Conservation (phyloP, 1,140 invertebrate genomes). For the Amphibalanus amphitrite region DNA sequence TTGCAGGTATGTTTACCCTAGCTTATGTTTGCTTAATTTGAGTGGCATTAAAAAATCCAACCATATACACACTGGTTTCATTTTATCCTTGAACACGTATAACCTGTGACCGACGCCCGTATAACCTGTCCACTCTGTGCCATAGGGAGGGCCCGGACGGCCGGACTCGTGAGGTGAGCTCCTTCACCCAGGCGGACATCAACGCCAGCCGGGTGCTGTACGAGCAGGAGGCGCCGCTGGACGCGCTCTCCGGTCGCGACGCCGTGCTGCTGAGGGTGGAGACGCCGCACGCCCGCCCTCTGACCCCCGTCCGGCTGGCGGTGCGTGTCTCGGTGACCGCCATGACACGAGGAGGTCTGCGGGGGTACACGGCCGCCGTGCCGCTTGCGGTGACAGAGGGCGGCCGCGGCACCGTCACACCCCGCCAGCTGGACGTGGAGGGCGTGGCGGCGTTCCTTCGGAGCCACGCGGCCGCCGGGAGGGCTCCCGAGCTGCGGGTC, state of each 20-base stretch:
- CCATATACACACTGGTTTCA: no score
- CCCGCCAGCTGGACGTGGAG: slow-evolving; percentile 46
- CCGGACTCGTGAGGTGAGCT: not conserved
- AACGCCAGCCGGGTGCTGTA: slow-evolving; percentile 43
- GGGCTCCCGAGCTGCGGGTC: not conserved
- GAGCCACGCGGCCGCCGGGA: slow-evolving; percentile 39
- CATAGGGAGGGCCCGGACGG: not conserved
- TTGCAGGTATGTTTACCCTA: no score
- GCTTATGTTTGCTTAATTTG: no score
- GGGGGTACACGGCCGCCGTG: slow-evolving; percentile 38
- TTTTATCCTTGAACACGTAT: no score
- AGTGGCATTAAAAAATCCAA: no score
- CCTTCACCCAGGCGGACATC: not conserved
- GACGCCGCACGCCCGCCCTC: slow-evolving; percentile 32
- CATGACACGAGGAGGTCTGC: slow-evolving; percentile 46
- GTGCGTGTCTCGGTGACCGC: slow-evolving; percentile 68
- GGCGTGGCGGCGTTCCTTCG: slow-evolving; percentile 57
- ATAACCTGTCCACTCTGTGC: no score
- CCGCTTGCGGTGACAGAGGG: slow-evolving; percentile 64
- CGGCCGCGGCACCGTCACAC: slow-evolving; percentile 40
- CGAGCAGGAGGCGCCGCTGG: slow-evolving; percentile 65
- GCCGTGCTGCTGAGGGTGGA: slow-evolving; percentile 67
- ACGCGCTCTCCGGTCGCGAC: slow-evolving; percentile 61
- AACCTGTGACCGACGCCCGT: no score
- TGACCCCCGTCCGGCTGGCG: slow-evolving; percentile 41